Evolutionary conservation across 2,113 vertebrate species (phyloP), one percentile per base, ranked within the genome.

Genomic region (Megaleporinus macrocephalus): DNA sequence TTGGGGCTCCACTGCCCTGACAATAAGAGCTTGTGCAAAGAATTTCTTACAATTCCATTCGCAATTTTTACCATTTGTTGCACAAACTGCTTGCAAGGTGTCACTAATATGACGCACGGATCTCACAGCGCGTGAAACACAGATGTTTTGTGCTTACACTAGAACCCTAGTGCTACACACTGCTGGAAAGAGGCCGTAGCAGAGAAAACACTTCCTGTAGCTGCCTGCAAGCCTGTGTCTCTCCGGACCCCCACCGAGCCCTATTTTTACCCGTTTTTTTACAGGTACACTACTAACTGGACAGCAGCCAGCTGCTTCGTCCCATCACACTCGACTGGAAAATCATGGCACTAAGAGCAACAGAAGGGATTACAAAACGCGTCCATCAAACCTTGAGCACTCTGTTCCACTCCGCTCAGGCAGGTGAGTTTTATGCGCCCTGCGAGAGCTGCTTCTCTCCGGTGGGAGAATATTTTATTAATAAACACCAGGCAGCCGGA

Each of bases 401-500:
- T 53, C n/a, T 68, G 69, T 59, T 68, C 3, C 15, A 16, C 59
- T 49, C 49, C 29, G 27, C 55, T 55, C 55, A 76, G 74, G 80
- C 76, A 65, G 77, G 27, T 27, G 27, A 57, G 70, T 79, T 81
- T 71, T 57, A 62, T 69, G 63, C 55, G 4, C 81, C 71, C 51
- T 53, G 29, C 16, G 26, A 79, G 65, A 27, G 26, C 24, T 20
- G 15, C 75, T 49, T 14, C 57, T 12, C 74, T 59, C 59, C 49
- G 66, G 70, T 33, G 70, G 41, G 49, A 24, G 47, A 62, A 61
- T 55, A 29, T 63, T 80, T 75, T 79, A 82, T 78, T 81, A 81
- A 84, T 79, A 78, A 81, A 84, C 70, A 79, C 55, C 71, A 76
- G 65, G 81, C 85, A 76, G 30, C 61, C 72, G 61, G 72, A 47